phyloP scores from a whole-genome alignment of 2,113 vertebrate genomes.

The Delphinus delphis region DNA sequence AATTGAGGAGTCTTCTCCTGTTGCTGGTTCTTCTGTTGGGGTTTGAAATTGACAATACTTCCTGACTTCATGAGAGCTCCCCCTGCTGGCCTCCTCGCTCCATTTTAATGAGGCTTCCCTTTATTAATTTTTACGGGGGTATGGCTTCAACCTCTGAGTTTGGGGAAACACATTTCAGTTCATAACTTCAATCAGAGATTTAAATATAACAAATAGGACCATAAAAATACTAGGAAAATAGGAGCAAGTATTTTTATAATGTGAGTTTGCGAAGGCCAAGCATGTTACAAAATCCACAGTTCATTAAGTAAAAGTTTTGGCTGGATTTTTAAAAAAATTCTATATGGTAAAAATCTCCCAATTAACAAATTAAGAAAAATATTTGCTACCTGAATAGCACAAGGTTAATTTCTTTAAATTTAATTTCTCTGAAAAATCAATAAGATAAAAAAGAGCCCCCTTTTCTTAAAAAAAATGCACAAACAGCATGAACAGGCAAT shows the following conservation, averaged over 20 bases:
- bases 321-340: not conserved
- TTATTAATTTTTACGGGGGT: not conserved
- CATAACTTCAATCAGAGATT: not conserved
- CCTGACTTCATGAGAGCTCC: not conserved
- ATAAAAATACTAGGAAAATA: not conserved
- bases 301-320: not conserved
- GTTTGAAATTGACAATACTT: not conserved
- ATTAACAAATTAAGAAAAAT: not conserved
- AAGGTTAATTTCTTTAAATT: not conserved
- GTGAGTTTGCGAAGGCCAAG: not conserved
- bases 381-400: not conserved
- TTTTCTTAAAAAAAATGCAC: not conserved
- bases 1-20: not conserved
- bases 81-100: not conserved
- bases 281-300: not conserved
- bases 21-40: not conserved
- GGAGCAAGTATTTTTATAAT: not conserved
- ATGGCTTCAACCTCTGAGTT: not conserved
- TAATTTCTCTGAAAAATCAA: not conserved
- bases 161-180: not conserved
- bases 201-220: not conserved
- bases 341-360: not conserved
- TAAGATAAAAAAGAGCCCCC: not conserved
- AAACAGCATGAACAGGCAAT: not conserved
- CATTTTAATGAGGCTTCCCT: not conserved